Evolutionary conservation across 2,797 vertebrate species (phyloP).

Genomic region (Carduelis carduelis): DNA sequence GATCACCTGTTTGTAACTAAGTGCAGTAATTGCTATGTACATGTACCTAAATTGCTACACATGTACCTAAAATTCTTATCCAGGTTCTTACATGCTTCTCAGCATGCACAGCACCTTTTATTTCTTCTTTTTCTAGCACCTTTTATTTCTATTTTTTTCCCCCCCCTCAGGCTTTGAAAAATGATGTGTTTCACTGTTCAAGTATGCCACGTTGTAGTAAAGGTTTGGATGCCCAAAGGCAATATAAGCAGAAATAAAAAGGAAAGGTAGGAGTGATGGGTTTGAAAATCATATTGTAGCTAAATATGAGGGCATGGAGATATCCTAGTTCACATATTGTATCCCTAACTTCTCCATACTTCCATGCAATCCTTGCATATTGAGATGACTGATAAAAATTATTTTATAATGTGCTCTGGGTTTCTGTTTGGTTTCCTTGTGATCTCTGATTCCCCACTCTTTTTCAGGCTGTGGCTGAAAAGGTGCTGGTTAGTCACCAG

Average conservation of each 20-base stretch:
- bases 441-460: rapidly evolving
- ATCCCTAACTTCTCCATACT: background rate
- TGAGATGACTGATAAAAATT: background rate
- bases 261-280: background rate
- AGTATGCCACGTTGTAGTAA: background rate
- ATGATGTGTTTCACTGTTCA: background rate
- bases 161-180: background rate
- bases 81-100: background rate
- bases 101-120: background rate
- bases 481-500: background rate
- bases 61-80: background rate
- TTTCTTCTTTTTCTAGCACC: rapidly evolving
- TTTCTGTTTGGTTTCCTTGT: background rate
- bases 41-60: too few species aligned
- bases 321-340: background rate
- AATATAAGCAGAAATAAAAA: background rate
- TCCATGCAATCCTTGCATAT: background rate
- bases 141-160: background rate
- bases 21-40: background rate
- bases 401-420: background rate
- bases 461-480: background rate
- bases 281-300: background rate
- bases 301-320: background rate
- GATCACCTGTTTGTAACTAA: background rate
- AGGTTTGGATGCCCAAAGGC: background rate